A percentile compares a stretch with the other conserved stretches of the same genome.
These are phyloP conservation scores for Tapirus indicus DNA, from an alignment of 2,797 vertebrate species.

Conservation along the genomic window DNA sequence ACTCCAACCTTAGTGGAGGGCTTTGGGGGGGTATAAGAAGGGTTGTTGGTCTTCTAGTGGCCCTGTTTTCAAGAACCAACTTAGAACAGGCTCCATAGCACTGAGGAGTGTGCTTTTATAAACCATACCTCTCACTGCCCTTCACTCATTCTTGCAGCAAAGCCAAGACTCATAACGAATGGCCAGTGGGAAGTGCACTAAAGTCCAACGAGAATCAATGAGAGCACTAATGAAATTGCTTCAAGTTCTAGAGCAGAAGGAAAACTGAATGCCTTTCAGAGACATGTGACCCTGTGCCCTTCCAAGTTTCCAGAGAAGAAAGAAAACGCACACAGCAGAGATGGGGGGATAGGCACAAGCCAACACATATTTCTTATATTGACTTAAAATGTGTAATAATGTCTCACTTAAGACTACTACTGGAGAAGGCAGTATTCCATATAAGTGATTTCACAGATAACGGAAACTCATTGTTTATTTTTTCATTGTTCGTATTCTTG, in stretches of 20 bases:
- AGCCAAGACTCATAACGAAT: constrained; percentile 42
- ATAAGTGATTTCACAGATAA: not conserved
- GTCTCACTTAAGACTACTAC: not conserved
- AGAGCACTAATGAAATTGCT: constrained; percentile 73
- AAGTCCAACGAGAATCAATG: not conserved
- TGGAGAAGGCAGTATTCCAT: not conserved
- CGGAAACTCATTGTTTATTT: not conserved
- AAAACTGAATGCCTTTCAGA: not conserved
- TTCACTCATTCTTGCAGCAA: not conserved
- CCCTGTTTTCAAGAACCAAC: not conserved
- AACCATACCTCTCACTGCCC: not conserved
- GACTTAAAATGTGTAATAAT: not conserved
- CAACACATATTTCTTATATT: not conserved
- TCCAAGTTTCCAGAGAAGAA: not conserved
- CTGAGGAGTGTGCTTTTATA: not conserved
- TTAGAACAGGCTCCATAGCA: not conserved
- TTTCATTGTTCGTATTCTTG: not conserved
- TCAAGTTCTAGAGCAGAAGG: constrained; percentile 63
- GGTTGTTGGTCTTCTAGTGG: not conserved
- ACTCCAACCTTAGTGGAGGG: not conserved
- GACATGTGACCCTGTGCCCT: not conserved
- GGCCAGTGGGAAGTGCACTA: not conserved
- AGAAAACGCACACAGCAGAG: rapidly evolving
- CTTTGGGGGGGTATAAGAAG: not conserved
- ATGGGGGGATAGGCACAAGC: not conserved